These are phyloP conservation scores for Hyperoplus immaculatus DNA, from an alignment of 2,797 vertebrate genomes.

Conservation along the genomic window DNA sequence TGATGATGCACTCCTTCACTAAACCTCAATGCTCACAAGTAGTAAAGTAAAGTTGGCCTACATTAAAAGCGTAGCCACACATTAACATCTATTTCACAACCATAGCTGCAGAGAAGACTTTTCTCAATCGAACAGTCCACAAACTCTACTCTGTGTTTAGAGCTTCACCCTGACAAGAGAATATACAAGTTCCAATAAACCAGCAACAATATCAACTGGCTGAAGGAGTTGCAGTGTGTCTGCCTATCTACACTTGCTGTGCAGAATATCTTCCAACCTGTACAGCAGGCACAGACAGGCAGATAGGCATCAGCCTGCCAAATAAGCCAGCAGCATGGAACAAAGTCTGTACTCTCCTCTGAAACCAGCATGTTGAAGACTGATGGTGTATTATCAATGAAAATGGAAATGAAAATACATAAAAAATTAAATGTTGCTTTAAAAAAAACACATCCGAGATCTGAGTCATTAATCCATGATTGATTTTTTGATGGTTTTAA, in stretches of 20 bases:
- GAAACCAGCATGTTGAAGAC: background rate
- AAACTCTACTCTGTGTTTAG: slow-evolving; percentile 11
- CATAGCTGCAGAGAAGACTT: background rate
- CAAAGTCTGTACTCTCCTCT: slow-evolving; percentile 40
- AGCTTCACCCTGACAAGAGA: slow-evolving; percentile 15
- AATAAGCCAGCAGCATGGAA: slow-evolving; percentile 68
- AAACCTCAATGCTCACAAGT: slow-evolving; percentile 8
- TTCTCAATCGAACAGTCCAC: background rate
- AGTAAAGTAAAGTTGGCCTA: slow-evolving; percentile 46
- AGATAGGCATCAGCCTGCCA: slow-evolving; percentile 95
- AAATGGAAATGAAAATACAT: slow-evolving; percentile 4
- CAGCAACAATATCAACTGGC: slow-evolving; percentile 75
- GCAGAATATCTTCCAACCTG: slow-evolving; percentile 98
- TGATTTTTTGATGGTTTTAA: background rate
- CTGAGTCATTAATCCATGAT: background rate
- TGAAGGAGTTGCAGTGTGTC: slow-evolving; percentile 96
- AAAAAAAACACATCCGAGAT: background rate
- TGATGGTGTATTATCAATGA: slow-evolving; percentile 5
- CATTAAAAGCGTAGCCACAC: background rate
- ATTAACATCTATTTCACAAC: slow-evolving; percentile 10
- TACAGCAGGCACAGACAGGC: slow-evolving; percentile 99
- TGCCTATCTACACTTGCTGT: slow-evolving; percentile 99
- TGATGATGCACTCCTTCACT: slow-evolving; percentile 7
- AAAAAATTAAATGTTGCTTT: slow-evolving; percentile 7
- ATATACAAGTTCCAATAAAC: slow-evolving; percentile 21